These are phyloP conservation scores for Athene cunicularia DNA, from an alignment of 2,113 vertebrate species.

Conservation along the genomic window DNA sequence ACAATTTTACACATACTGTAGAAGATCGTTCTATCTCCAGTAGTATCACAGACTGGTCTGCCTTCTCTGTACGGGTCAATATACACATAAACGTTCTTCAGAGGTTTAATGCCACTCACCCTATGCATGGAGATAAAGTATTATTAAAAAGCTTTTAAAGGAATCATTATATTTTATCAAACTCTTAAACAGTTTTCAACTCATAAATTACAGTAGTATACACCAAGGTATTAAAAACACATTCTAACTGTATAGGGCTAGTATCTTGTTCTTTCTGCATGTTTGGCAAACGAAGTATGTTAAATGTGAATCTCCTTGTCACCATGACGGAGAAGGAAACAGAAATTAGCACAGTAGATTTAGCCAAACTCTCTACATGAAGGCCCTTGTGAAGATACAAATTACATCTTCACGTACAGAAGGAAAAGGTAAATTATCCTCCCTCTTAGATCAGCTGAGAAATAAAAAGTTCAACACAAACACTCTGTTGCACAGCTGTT, in stretches of 20 bases:
- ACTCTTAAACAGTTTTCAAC: neutral
- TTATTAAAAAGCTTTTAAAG: conserved; percentile 56
- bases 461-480: neutral
- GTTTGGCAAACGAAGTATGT: neutral
- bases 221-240: neutral
- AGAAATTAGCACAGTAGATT: neutral
- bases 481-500: neutral
- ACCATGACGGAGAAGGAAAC: neutral
- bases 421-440: neutral
- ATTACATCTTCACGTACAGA: neutral
- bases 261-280: neutral
- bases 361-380: neutral
- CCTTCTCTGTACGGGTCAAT: conserved; percentile 54
- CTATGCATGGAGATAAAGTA: conserved; percentile 73
- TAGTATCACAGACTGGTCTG: conserved; percentile 44
- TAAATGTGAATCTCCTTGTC: neutral
- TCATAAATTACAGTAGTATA: neutral
- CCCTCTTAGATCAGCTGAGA: neutral
- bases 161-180: neutral
- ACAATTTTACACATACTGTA: conserved; percentile 8
- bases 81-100: conserved; percentile 68
- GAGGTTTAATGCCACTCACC: conserved; percentile 76
- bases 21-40: conserved; percentile 3
- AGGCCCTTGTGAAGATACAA: neutral
- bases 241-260: neutral